phyloP scores from a whole-genome alignment of 1,140 invertebrate species.

The Platyura marginata region DNA sequence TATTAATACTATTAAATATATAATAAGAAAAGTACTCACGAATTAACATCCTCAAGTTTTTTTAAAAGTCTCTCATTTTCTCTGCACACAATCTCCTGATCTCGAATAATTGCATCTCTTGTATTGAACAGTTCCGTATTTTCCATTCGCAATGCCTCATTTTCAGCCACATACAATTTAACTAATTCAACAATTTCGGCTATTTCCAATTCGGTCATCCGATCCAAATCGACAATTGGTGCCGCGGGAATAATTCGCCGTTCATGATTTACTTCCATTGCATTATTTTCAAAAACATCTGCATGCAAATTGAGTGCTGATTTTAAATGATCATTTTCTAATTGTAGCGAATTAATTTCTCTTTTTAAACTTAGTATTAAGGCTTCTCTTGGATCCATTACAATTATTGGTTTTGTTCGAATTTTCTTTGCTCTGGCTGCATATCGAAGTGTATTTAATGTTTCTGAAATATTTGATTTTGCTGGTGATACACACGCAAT shows the following conservation, averaged over 20 bases:
- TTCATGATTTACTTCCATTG: constrained; percentile 9
- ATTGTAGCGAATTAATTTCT: constrained; percentile 70
- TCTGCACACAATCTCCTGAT: constrained; percentile 74
- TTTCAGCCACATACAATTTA: constrained; percentile 64
- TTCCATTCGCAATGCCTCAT: constrained; percentile 66
- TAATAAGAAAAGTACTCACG: constrained; percentile 48
- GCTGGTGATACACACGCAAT: constrained; percentile 85
- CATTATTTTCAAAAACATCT: constrained; percentile 8
- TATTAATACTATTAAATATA: constrained; percentile 6
- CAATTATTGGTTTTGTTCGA: constrained; percentile 72
- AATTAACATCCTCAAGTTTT: constrained; percentile 73
- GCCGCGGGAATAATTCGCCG: constrained; percentile 14
- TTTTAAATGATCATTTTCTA: constrained; percentile 80
- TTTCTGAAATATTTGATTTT: constrained; percentile 71
- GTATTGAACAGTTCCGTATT: constrained; percentile 69
- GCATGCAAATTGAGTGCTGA: constrained; percentile 42
- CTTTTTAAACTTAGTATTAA: constrained; percentile 76
- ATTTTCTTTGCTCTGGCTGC: constrained; percentile 75
- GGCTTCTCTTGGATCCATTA: constrained; percentile 87
- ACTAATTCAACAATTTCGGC: constrained; percentile 53
- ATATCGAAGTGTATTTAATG: constrained; percentile 79
- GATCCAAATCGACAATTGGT: constrained; percentile 45
- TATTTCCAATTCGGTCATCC: constrained; percentile 48
- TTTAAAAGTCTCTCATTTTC: constrained; percentile 77
- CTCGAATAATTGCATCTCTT: constrained; percentile 59